Percentiles rank a stretch among this genome's conserved stretches.
Evolutionary conservation across 1,140 invertebrate species (phyloP).

Genomic region (Grapholita molesta): DNA sequence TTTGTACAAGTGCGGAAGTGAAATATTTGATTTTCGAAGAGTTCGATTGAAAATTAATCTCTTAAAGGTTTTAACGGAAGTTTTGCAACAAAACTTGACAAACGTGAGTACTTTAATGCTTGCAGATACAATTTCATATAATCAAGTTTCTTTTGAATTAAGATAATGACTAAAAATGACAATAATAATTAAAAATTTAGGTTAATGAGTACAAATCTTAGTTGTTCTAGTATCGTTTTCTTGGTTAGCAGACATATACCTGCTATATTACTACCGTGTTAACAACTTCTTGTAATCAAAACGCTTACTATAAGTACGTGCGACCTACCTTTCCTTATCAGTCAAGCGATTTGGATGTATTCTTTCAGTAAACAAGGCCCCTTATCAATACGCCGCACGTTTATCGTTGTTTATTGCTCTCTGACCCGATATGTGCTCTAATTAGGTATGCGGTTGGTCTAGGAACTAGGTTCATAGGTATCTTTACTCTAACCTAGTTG

Average conservation of each 20-base stretch:
- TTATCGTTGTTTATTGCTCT: not conserved
- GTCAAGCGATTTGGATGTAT: not conserved
- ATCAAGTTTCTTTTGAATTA: no score
- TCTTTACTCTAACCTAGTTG: no score
- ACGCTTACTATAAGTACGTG: no score
- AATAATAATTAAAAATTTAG: no score
- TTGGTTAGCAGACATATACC: no score
- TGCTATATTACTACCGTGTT: no score
- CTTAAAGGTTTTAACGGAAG: not conserved
- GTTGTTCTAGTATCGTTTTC: no score
- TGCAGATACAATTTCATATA: no score
- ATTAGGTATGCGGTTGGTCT: not conserved
- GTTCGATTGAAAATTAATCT: not conserved
- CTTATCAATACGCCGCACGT: not conserved
- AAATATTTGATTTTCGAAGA: conserved; percentile 18
- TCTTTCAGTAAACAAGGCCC: not conserved
- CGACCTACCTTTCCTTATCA: not conserved
- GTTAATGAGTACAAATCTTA: no score
- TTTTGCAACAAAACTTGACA: not conserved
- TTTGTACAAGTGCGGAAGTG: conserved; percentile 29
- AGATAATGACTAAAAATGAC: no score
- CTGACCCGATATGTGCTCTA: not conserved
- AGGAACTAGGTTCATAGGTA: not conserved
- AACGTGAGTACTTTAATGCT: not conserved
- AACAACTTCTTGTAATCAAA: no score